Evolutionary conservation across 2,113 vertebrate species (phyloP).

Genomic region (Eonycteris spelaea): DNA sequence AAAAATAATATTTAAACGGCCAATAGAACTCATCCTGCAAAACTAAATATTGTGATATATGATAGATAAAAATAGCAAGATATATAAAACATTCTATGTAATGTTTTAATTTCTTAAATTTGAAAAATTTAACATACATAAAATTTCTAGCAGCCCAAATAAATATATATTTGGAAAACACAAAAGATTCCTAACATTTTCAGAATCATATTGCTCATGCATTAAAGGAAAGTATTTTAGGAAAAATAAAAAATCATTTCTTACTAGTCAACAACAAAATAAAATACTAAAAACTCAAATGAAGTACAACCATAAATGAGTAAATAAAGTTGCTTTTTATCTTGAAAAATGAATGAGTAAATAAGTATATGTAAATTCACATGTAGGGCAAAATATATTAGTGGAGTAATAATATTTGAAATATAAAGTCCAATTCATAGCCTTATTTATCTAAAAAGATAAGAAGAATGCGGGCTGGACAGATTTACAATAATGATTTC

Average conservation of each 20-base stretch:
- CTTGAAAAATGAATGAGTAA: background rate
- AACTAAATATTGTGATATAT: background rate
- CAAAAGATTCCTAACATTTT: background rate
- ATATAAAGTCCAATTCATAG: slow-evolving; percentile 26
- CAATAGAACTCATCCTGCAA: background rate
- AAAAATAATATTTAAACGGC: background rate
- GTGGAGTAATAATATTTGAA: background rate
- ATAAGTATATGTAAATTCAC: slow-evolving; percentile 1
- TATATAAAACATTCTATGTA: background rate
- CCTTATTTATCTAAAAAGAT: slow-evolving; percentile 18
- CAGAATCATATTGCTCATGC: background rate
- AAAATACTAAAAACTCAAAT: background rate
- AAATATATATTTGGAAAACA: background rate
- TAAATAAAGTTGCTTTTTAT: background rate
- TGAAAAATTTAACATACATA: background rate
- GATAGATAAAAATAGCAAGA: background rate
- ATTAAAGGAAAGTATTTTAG: background rate
- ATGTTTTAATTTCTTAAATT: background rate
- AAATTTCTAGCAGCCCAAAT: background rate
- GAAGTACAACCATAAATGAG: background rate
- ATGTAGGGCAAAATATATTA: background rate
- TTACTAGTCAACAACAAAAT: background rate
- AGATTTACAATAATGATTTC: slow-evolving; percentile 60
- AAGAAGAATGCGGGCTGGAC: background rate
- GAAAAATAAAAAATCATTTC: slow-evolving; percentile 14